Evolutionary conservation across 2,888 invertebrate species (phyloP).

Genomic region (Drosophila glabriapex): DNA sequence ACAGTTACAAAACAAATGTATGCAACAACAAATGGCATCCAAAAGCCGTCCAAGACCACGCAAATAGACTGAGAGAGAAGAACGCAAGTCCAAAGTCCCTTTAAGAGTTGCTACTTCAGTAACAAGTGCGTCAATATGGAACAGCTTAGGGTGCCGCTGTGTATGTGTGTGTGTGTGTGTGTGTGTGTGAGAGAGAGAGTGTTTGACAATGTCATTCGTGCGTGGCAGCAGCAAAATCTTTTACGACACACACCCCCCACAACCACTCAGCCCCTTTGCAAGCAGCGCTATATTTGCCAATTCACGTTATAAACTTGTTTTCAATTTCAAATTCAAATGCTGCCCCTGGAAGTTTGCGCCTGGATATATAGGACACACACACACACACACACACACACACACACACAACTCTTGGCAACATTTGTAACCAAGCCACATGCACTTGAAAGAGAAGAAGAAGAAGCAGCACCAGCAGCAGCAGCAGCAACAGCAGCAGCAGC

Average conservation of each 20-base stretch:
- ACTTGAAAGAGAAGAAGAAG: slow-evolving; percentile 27
- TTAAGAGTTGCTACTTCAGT: slow-evolving; percentile 66
- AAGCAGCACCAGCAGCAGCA: slow-evolving; percentile 9
- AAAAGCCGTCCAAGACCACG: slow-evolving; percentile 66
- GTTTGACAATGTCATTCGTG: slow-evolving; percentile 69
- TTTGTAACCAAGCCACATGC: slow-evolving; percentile 53
- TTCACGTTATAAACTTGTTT: slow-evolving; percentile 77
- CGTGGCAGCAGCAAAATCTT: slow-evolving; percentile 47
- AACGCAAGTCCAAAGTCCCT: slow-evolving; percentile 63
- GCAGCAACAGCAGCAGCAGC: neutral
- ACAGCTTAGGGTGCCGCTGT: slow-evolving; percentile 36
- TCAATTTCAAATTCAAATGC: slow-evolving; percentile 76
- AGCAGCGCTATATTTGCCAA: slow-evolving; percentile 64
- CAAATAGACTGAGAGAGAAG: slow-evolving; percentile 14
- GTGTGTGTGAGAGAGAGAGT: slow-evolving; percentile 3
- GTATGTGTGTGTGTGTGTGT: slow-evolving; percentile 4
- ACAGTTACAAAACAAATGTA: slow-evolving; percentile 45
- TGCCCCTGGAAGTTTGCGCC: slow-evolving; percentile 57
- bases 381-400: slow-evolving; percentile 12
- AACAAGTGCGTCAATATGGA: slow-evolving; percentile 66
- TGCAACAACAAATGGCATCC: slow-evolving; percentile 45
- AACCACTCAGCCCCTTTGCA: neutral
- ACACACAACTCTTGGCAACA: slow-evolving; percentile 32
- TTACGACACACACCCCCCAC: neutral
- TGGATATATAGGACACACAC: slow-evolving; percentile 5